Conservation (phyloP, 2,888 invertebrate genomes). For the Pachycephus smyrnensis region DNA sequence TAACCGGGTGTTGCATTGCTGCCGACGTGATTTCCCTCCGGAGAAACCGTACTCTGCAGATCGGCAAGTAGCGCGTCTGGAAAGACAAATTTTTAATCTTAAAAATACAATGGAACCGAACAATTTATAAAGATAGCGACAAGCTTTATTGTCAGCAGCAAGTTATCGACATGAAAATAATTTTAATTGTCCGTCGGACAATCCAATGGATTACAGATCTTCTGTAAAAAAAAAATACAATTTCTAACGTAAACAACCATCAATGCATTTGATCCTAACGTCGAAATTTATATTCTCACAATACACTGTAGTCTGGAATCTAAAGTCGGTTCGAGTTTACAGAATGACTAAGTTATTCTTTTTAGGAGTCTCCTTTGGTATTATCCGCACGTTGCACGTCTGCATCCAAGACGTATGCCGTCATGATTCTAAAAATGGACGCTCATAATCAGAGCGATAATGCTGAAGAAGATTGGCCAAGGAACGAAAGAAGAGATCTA, state of each 20-base stretch:
- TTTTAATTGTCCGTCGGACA: neutral
- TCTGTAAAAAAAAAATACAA: neutral
- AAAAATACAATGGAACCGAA: neutral
- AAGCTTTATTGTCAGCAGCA: neutral
- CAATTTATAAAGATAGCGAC: neutral
- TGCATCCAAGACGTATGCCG: neutral
- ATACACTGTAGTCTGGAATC: neutral
- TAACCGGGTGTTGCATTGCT: slow-evolving; percentile 74
- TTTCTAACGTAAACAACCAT: neutral
- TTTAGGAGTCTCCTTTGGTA: neutral
- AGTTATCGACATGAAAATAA: neutral
- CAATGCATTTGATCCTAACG: neutral
- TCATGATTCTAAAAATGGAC: neutral
- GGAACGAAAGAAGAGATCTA: neutral
- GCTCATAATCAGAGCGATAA: neutral
- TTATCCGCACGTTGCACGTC: neutral
- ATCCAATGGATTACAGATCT: neutral
- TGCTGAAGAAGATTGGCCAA: neutral
- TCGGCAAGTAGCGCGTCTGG: slow-evolving; percentile 96
- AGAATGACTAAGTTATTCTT: neutral
- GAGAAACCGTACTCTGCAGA: slow-evolving; percentile 92
- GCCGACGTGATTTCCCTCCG: slow-evolving; percentile 67
- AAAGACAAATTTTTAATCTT: slow-evolving; percentile 58
- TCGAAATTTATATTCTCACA: neutral
- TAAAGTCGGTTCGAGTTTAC: neutral